A percentile compares a stretch with the other conserved stretches of the same genome.
phyloP scores from a whole-genome alignment of 1,140 invertebrate genomes.

The Drosophila sproati region DNA sequence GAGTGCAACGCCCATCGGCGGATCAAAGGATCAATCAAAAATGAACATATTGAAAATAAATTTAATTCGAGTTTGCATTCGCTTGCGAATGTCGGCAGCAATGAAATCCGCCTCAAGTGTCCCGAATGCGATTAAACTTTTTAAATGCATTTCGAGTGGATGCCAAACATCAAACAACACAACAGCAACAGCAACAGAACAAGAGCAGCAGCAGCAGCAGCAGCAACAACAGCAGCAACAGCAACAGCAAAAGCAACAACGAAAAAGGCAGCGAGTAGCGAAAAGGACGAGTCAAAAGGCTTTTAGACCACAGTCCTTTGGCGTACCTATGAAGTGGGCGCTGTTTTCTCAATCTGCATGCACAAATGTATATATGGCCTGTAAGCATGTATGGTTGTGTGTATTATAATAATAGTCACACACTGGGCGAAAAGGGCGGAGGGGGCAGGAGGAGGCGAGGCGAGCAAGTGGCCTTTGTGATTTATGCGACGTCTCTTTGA shows the following conservation, averaged over 20 bases:
- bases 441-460: not conserved
- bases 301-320: slow-evolving; percentile 61
- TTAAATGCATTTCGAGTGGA: slow-evolving; percentile 77
- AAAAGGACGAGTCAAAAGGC: slow-evolving; percentile 48
- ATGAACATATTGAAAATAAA: slow-evolving; percentile 35
- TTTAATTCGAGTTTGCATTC: slow-evolving; percentile 46
- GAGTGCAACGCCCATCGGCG: slow-evolving; percentile 2
- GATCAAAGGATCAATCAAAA: slow-evolving; percentile 65
- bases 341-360: slow-evolving; percentile 28
- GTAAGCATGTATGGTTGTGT: slow-evolving; percentile 4
- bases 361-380: slow-evolving; percentile 1
- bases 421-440: not conserved
- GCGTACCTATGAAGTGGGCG: slow-evolving; percentile 55
- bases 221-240: not conserved
- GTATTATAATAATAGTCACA: slow-evolving; percentile 56
- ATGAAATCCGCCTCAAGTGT: slow-evolving; percentile 15
- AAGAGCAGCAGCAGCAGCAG: slow-evolving; percentile 3
- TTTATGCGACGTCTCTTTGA: slow-evolving; percentile 78
- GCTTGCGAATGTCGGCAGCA: slow-evolving; percentile 8
- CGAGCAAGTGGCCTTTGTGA: slow-evolving; percentile 56
- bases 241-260: not conserved
- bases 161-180: slow-evolving; percentile 73
- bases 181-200: slow-evolving; percentile 15
- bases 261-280: slow-evolving; percentile 43
- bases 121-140: slow-evolving; percentile 42